These are phyloP conservation scores for Plagodis pulveraria DNA, from an alignment of 2,888 invertebrate genomes.

Conservation along the genomic window DNA sequence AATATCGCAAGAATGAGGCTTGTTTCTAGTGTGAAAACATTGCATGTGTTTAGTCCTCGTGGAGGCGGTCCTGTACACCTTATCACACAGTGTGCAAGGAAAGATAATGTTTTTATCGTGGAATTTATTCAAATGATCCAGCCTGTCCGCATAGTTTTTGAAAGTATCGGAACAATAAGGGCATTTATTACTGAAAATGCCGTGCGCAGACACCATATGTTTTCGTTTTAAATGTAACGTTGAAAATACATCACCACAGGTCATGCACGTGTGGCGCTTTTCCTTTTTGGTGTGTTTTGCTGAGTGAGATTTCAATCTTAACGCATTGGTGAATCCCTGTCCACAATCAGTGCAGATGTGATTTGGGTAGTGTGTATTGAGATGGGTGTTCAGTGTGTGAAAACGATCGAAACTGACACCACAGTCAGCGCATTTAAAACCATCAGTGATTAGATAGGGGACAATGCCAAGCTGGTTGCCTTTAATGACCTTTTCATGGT, in stretches of 20 bases:
- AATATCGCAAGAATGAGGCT: conserved; percentile 4
- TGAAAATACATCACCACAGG: conserved; percentile 61
- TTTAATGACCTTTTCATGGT: conserved; percentile 60
- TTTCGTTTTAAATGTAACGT: conserved; percentile 51
- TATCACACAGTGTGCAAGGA: conserved; percentile 65
- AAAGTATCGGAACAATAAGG: conserved; percentile 64
- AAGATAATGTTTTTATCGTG: conserved; percentile 68
- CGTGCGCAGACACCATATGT: conserved; percentile 59
- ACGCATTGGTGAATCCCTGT: conserved; percentile 23
- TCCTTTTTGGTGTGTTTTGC: conserved; percentile 38
- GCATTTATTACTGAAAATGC: conserved; percentile 43
- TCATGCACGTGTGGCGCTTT: conserved; percentile 56
- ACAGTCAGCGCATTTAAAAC: conserved; percentile 62
- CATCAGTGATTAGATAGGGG: conserved; percentile 54
- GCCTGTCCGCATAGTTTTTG: conserved; percentile 60
- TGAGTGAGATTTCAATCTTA: conserved; percentile 28
- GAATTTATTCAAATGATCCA: conserved; percentile 57
- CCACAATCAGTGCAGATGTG: conserved; percentile 73
- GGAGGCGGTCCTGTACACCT: conserved; percentile 63
- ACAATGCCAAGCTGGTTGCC: conserved; percentile 60
- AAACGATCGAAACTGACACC: conserved; percentile 62
- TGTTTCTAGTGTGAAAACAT: conserved; percentile 9
- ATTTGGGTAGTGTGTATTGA: conserved; percentile 71
- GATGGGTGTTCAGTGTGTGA: conserved; percentile 67
- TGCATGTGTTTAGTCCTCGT: conserved; percentile 59